phyloP scores from a whole-genome alignment of 2,888 invertebrate genomes.

The Lasioglossum malachurum region DNA sequence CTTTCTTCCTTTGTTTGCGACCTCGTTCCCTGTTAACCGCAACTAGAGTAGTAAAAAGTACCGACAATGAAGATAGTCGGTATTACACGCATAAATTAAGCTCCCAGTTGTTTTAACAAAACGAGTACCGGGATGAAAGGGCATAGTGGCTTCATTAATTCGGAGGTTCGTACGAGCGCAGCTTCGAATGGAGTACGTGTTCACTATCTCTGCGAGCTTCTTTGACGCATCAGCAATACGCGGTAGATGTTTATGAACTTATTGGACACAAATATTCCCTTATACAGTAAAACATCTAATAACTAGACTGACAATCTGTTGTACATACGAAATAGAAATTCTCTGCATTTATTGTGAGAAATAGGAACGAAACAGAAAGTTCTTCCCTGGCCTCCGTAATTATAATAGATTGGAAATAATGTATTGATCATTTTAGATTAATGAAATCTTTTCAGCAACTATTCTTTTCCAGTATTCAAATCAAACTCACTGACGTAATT shows the following conservation, averaged over 20 bases:
- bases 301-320: not conserved
- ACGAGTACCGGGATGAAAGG: not conserved
- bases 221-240: not conserved
- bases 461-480: not conserved
- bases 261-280: not conserved
- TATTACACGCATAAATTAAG: conserved; percentile 38
- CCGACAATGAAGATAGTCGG: conserved; percentile 45
- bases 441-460: too few relatives aligned
- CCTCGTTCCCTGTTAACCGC: conserved; percentile 39
- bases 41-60: conserved; percentile 44
- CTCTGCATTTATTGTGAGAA: too few relatives aligned
- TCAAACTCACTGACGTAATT: not conserved
- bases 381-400: too few relatives aligned
- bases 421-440: too few relatives aligned
- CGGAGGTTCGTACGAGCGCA: not conserved
- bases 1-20: conserved; percentile 26
- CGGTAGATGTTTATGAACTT: not conserved
- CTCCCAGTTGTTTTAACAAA: not conserved
- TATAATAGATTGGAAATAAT: too few relatives aligned
- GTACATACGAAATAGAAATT: too few relatives aligned
- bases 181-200: not conserved
- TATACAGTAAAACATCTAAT: not conserved
- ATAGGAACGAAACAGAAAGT: too few relatives aligned
- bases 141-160: not conserved
- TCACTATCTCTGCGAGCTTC: not conserved